phyloP scores from a whole-genome alignment of 2,113 vertebrate species.

The Stigmatopora argus region DNA sequence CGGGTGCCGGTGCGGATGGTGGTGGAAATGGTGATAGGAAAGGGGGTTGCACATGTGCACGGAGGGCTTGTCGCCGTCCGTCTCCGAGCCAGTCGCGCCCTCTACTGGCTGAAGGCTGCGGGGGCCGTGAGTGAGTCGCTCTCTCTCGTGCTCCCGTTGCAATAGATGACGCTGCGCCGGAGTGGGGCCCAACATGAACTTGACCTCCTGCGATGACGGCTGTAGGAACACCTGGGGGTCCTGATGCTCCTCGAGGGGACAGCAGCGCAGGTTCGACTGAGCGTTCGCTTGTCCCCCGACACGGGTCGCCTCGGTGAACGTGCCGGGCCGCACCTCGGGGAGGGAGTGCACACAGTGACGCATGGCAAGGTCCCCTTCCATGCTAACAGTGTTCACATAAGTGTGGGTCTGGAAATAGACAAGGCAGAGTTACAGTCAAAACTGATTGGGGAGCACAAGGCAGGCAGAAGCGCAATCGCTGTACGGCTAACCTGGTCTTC shows the following conservation, averaged over 20 bases:
- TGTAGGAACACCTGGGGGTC: conserved; percentile 89
- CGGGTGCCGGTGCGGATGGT: conserved; percentile 73
- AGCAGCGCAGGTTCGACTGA: conserved; percentile 71
- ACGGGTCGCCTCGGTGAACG: conserved; percentile 72
- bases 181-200: conserved; percentile 87
- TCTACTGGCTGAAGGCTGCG: conserved; percentile 65
- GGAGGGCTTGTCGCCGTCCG: conserved; percentile 69
- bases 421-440: conserved; percentile 3
- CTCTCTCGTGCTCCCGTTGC: conserved; percentile 67
- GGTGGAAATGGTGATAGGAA: conserved; percentile 74
- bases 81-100: conserved; percentile 72
- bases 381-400: conserved; percentile 89
- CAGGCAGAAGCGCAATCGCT: neutral
- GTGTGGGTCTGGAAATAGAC: conserved; percentile 82
- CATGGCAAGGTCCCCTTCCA: conserved; percentile 82
- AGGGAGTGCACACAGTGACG: conserved; percentile 87
- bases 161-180: conserved; percentile 77
- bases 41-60: conserved; percentile 71
- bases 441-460: neutral
- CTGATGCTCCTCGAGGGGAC: conserved; percentile 78
- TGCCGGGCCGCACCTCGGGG: conserved; percentile 79
- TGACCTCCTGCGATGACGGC: conserved; percentile 83
- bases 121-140: conserved; percentile 59
- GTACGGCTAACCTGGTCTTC: conserved; percentile 85
- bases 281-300: conserved; percentile 52